These are phyloP conservation scores for Matsumyia berberina DNA, from an alignment of 2,888 invertebrate species.

Conservation along the genomic window DNA sequence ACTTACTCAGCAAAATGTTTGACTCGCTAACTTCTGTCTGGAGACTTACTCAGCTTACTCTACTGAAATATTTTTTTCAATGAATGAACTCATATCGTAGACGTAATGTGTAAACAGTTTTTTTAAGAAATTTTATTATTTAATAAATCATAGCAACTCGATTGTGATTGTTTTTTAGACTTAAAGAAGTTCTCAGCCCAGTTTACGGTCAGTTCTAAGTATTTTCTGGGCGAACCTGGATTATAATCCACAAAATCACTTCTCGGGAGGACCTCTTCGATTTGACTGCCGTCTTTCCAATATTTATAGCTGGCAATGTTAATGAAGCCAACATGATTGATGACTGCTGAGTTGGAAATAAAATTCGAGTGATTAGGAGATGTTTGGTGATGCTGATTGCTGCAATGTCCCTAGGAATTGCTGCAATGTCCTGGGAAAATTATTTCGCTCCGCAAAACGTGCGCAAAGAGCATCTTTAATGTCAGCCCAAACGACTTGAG, in stretches of 20 bases:
- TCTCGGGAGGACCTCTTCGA: conserved; percentile 86
- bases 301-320: conserved; percentile 90
- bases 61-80: conserved; percentile 60
- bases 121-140: conserved; percentile 84
- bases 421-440: conserved; percentile 83
- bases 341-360: conserved; percentile 85
- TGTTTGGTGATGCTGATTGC: conserved; percentile 77
- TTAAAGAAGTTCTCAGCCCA: conserved; percentile 86
- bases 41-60: no score
- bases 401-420: conserved; percentile 83
- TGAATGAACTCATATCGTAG: conserved; percentile 39
- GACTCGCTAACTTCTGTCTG: no score
- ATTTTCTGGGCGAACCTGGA: conserved; percentile 87
- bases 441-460: conserved; percentile 88
- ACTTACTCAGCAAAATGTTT: no score
- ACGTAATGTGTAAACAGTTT: conserved; percentile 28
- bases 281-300: conserved; percentile 91
- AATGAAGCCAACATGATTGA: conserved; percentile 86
- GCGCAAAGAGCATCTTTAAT: conserved; percentile 87
- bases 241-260: conserved; percentile 86
- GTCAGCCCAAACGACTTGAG: conserved; percentile 86
- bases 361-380: neutral
- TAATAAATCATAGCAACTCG: conserved; percentile 83
- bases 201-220: conserved; percentile 87
- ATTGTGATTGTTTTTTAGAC: conserved; percentile 81